phyloP scores from a whole-genome alignment of 2,888 invertebrate species.

The Linyphia triangularis region DNA sequence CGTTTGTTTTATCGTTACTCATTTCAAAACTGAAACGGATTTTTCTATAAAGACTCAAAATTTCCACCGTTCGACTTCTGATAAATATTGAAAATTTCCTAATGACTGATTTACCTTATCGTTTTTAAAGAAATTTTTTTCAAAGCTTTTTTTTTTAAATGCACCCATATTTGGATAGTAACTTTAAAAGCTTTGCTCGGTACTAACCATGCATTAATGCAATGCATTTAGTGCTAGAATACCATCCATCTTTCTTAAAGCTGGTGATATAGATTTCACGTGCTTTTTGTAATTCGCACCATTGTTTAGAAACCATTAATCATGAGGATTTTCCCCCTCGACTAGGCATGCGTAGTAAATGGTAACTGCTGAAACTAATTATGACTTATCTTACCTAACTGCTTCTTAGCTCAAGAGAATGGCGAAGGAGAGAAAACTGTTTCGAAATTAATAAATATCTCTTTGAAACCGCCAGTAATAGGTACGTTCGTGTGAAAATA shows the following conservation, averaged over 20 bases:
- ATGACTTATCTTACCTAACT: conserved; percentile 9
- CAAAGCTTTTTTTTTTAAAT: too few species aligned
- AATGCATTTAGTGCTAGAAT: too few species aligned
- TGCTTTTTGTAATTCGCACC: not conserved
- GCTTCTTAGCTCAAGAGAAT: not conserved
- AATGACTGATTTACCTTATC: too few species aligned
- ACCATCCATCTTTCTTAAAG: not conserved
- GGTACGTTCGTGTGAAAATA: not conserved
- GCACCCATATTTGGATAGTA: too few species aligned
- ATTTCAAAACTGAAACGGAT: too few species aligned
- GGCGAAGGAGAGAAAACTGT: not conserved
- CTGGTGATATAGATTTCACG: not conserved
- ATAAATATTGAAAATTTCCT: too few species aligned
- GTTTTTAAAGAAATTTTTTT: too few species aligned
- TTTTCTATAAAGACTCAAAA: too few species aligned
- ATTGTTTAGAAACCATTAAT: conserved; percentile 48
- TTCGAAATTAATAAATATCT: conserved; percentile 24
- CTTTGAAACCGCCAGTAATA: not conserved
- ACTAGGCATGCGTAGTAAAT: conserved; percentile 19
- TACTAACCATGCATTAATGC: too few species aligned
- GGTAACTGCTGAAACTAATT: conserved; percentile 31
- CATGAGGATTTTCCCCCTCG: not conserved
- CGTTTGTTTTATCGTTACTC: too few species aligned
- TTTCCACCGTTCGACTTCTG: too few species aligned
- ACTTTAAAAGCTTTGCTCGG: too few species aligned